These are phyloP conservation scores for Hoplias malabaricus DNA, from an alignment of 2,113 vertebrate genomes.

Conservation along the genomic window DNA sequence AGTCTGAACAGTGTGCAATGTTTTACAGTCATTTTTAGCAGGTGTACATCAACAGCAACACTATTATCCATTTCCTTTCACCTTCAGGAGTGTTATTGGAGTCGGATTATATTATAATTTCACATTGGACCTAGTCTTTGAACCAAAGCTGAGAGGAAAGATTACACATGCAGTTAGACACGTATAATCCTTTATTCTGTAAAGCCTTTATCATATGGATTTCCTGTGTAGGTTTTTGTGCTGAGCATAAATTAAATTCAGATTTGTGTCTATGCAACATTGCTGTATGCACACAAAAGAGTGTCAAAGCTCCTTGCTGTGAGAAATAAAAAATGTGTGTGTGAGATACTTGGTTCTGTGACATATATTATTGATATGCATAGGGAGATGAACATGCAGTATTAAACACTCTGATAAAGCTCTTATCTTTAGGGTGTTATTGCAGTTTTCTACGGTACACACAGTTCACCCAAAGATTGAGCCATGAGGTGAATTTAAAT, in stretches of 20 bases:
- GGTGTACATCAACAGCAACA: too few relatives aligned
- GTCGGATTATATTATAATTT: conserved; percentile 22
- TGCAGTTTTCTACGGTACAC: background rate
- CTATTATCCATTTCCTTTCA: background rate
- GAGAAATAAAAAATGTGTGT: background rate
- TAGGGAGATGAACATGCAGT: background rate
- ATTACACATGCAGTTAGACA: background rate
- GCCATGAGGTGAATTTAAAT: background rate
- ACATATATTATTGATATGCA: background rate
- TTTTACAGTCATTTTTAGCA: too few relatives aligned
- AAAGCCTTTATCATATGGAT: background rate
- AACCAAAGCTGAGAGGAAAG: background rate
- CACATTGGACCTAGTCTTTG: conserved; percentile 1
- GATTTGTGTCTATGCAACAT: conserved; percentile 10
- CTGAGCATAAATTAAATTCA: background rate
- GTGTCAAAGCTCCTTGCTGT: background rate
- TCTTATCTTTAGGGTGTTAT: background rate
- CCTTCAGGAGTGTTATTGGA: background rate
- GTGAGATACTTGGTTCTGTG: background rate
- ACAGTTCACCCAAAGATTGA: background rate
- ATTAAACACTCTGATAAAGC: background rate
- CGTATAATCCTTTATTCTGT: background rate
- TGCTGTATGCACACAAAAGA: background rate
- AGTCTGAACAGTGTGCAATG: too few relatives aligned
- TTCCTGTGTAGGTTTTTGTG: conserved; percentile 8